phyloP scores from a whole-genome alignment of 1,140 invertebrate species.

The Oryzaephilus surinamensis region DNA sequence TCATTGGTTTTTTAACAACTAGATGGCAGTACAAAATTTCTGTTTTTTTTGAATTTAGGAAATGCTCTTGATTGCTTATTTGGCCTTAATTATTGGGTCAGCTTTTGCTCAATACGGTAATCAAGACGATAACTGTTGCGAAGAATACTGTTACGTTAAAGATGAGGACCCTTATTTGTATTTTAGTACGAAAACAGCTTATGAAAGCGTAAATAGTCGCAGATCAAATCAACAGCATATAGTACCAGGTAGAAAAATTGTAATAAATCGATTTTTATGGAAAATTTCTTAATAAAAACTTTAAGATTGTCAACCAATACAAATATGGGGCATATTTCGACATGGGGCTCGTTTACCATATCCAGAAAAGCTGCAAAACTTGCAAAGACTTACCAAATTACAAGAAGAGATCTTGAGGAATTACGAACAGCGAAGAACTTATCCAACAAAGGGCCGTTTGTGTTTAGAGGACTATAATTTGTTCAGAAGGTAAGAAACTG shows the following conservation, averaged over 20 bases:
- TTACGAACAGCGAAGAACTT: slow-evolving; percentile 37
- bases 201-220: slow-evolving; percentile 45
- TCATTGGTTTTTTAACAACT: too few relatives aligned
- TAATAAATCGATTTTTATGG: too few relatives aligned
- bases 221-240: slow-evolving; percentile 41
- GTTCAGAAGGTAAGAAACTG: slow-evolving; percentile 34
- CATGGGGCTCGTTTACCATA: slow-evolving; percentile 53
- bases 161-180: slow-evolving; percentile 47
- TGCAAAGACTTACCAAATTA: slow-evolving; percentile 42
- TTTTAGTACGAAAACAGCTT: slow-evolving; percentile 55
- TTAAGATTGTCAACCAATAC: slow-evolving; percentile 47
- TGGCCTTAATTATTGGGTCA: background rate
- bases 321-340: slow-evolving; percentile 51
- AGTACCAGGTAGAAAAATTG: slow-evolving; percentile 41
- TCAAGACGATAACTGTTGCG: slow-evolving; percentile 30
- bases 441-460: slow-evolving; percentile 38
- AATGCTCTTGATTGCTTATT: too few relatives aligned
- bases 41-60: too few relatives aligned
- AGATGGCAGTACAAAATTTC: too few relatives aligned
- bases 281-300: slow-evolving; percentile 4
- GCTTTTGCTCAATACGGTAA: background rate
- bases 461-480: slow-evolving; percentile 46
- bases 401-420: slow-evolving; percentile 47
- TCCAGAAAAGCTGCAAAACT: slow-evolving; percentile 38
- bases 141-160: slow-evolving; percentile 47